Evolutionary conservation across 1,140 invertebrate species (phyloP).

Genomic region (Pemphigus obesinymphae): DNA sequence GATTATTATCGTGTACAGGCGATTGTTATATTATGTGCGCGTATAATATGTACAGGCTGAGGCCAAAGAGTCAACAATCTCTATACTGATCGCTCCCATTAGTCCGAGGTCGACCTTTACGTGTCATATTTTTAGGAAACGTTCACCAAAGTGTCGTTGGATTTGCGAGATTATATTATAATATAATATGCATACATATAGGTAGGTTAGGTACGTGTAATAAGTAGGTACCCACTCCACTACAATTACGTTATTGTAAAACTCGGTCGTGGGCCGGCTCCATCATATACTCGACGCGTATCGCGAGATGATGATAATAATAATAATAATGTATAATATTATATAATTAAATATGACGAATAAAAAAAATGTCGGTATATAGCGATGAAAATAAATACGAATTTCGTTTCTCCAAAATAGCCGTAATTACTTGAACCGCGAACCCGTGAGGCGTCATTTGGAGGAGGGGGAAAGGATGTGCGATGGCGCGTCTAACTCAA

Average conservation of each 20-base stretch:
- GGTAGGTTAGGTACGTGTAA: too few species aligned
- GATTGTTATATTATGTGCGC: neutral
- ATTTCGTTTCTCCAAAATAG: too few species aligned
- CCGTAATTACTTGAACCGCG: too few species aligned
- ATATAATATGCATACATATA: neutral
- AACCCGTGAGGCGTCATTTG: too few species aligned
- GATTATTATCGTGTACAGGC: neutral
- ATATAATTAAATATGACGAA: neutral
- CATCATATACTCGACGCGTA: too few species aligned
- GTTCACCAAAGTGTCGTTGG: neutral
- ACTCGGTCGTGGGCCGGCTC: too few species aligned
- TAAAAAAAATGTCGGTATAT: neutral
- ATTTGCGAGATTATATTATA: neutral
- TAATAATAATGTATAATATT: neutral
- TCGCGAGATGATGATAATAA: neutral
- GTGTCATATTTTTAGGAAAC: conserved; percentile 11
- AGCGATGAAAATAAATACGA: too few species aligned
- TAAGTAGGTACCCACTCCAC: too few species aligned
- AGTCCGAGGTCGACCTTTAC: conserved; percentile 15
- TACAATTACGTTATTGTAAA: neutral
- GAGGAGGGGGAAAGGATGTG: too few species aligned
- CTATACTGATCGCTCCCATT: neutral
- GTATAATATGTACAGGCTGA: neutral
- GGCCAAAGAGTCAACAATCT: conserved; percentile 18
- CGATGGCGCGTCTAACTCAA: too few species aligned